These are phyloP conservation scores for Petrocephalus microphthalmus DNA, from an alignment of 2,113 vertebrate species.

Conservation along the genomic window DNA sequence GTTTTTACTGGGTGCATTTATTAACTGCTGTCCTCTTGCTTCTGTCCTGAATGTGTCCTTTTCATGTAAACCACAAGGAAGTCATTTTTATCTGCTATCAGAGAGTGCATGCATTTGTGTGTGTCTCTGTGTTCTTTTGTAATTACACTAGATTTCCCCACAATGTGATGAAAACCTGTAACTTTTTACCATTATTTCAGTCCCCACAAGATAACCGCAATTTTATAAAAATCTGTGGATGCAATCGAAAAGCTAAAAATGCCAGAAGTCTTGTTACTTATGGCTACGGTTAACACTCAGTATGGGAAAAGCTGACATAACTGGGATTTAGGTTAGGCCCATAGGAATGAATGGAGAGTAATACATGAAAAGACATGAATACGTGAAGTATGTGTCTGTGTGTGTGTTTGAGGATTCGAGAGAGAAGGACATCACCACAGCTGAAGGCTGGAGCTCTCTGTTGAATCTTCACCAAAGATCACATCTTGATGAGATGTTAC, in stretches of 20 bases:
- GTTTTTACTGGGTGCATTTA: neutral
- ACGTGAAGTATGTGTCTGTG: neutral
- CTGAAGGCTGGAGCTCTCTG: constrained; percentile 39
- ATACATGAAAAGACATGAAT: too few relatives aligned
- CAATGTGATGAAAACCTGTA: neutral
- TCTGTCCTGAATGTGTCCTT: neutral
- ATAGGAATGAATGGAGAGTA: neutral
- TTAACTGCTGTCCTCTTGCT: neutral
- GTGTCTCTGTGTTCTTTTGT: neutral
- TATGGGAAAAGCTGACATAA: neutral
- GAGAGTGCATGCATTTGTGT: neutral
- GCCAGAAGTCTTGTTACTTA: neutral
- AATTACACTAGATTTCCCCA: neutral
- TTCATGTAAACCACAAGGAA: neutral
- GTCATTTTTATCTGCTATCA: neutral
- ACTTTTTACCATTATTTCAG: neutral
- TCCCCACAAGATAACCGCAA: neutral
- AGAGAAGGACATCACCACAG: constrained; percentile 32
- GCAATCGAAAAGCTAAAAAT: neutral
- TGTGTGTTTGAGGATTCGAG: neutral
- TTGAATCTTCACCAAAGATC: constrained; percentile 66
- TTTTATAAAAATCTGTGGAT: neutral
- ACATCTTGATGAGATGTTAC: constrained; percentile 36
- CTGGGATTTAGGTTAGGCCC: neutral
- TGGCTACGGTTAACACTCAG: neutral